Evolutionary conservation across 1,140 invertebrate genomes (phyloP).

Genomic region (Ephestia elutella): DNA sequence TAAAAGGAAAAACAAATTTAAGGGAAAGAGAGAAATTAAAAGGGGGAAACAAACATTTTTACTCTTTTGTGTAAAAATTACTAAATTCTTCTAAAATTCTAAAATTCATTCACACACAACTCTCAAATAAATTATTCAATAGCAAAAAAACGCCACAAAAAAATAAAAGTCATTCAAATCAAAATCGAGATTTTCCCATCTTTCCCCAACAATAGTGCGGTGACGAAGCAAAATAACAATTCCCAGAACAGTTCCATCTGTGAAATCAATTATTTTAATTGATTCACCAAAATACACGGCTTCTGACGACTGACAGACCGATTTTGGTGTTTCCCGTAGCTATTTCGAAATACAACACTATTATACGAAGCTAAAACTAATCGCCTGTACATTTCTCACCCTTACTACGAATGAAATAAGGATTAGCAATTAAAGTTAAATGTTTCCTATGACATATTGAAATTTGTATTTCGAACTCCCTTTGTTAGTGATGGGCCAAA

Average conservation of each 20-base stretch:
- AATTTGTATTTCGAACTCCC: not conserved
- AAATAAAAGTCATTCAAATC: not conserved
- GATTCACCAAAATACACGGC: conserved; percentile 65
- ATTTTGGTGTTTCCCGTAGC: conserved; percentile 51
- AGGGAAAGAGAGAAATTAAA: no score
- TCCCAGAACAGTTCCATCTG: conserved; percentile 48
- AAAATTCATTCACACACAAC: no score
- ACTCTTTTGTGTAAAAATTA: no score
- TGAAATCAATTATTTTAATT: conserved; percentile 69
- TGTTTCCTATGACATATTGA: not conserved
- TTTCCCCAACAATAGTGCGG: conserved; percentile 10
- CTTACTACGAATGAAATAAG: conserved; percentile 11
- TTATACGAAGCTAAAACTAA: not conserved
- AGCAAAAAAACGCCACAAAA: no score
- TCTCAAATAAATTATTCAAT: no score
- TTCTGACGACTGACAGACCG: conserved; percentile 55
- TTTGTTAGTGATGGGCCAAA: conserved; percentile 39
- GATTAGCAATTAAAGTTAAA: not conserved
- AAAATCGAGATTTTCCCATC: not conserved
- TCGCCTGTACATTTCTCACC: conserved; percentile 14
- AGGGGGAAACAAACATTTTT: no score
- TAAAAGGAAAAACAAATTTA: no score
- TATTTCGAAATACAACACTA: conserved; percentile 25
- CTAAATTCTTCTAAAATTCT: no score
- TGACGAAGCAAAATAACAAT: conserved; percentile 17